Percentiles rank a stretch among this genome's conserved stretches.
phyloP scores from a whole-genome alignment of 2,888 invertebrate genomes.

The Aphodius sticticus region DNA sequence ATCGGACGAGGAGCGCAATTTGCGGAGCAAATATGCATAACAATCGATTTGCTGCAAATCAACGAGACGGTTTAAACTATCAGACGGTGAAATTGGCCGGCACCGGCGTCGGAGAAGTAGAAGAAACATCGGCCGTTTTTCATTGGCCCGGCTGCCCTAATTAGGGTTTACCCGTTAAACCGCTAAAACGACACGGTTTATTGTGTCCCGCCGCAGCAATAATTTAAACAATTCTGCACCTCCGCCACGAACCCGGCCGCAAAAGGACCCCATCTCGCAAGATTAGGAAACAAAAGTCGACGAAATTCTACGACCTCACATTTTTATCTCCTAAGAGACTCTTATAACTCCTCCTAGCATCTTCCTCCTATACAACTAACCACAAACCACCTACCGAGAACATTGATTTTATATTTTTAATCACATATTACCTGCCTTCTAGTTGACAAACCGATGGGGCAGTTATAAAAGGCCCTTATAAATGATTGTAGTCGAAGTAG shows the following conservation, averaged over 20 bases:
- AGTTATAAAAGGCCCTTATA: too few species aligned
- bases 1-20: too few species aligned
- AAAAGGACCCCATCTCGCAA: neutral
- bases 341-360: neutral
- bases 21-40: slow-evolving; percentile 37
- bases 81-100: slow-evolving; percentile 36
- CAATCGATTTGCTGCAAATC: slow-evolving; percentile 40
- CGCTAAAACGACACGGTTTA: slow-evolving; percentile 17
- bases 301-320: neutral
- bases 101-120: neutral
- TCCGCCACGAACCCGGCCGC: neutral
- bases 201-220: slow-evolving; percentile 16
- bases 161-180: slow-evolving; percentile 20
- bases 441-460: too few species aligned
- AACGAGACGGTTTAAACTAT: slow-evolving; percentile 34
- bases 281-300: neutral
- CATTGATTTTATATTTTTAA: slow-evolving; percentile 4
- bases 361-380: neutral
- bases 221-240: slow-evolving; percentile 25
- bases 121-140: slow-evolving; percentile 21
- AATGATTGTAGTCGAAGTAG: too few species aligned
- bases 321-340: neutral
- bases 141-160: slow-evolving; percentile 9
- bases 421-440: neutral
- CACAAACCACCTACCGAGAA: neutral